Percentiles rank a stretch among this genome's conserved stretches.
phyloP scores from a whole-genome alignment of 2,113 vertebrate genomes.

The Rousettus leschenaultii region DNA sequence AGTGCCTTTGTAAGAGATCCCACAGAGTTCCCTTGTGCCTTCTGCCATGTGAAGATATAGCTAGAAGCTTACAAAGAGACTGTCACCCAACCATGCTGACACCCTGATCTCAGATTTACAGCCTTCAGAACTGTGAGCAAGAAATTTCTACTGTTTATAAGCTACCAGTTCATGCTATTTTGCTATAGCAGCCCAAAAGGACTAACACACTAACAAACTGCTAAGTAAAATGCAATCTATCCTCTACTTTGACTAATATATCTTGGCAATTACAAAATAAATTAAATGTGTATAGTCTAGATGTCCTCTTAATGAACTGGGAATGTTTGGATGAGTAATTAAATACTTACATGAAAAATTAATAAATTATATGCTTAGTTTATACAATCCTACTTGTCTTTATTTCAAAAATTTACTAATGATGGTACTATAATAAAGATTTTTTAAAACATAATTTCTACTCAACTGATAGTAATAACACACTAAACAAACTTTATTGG shows the following conservation, averaged over 20 bases:
- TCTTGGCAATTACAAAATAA: neutral
- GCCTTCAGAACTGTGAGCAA: neutral
- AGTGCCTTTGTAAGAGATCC: neutral
- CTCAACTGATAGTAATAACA: neutral
- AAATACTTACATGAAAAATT: neutral
- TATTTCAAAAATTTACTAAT: neutral
- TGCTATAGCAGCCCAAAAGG: too few species aligned
- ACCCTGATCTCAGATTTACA: neutral
- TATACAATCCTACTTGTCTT: neutral
- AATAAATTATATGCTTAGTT: neutral
- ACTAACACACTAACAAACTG: neutral
- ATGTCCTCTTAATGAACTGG: neutral
- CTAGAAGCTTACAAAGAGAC: neutral
- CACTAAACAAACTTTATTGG: neutral
- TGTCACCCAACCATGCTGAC: too few species aligned
- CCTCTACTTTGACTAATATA: neutral
- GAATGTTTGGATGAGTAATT: neutral
- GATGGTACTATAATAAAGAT: neutral
- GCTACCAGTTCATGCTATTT: neutral
- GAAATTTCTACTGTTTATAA: neutral
- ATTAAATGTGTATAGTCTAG: neutral
- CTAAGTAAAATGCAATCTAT: neutral
- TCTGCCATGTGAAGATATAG: accelerated
- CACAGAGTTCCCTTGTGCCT: neutral
- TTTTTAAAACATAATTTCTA: neutral